Conservation (phyloP, 2,888 invertebrate species). For the Lasioglossum pauxillum region DNA sequence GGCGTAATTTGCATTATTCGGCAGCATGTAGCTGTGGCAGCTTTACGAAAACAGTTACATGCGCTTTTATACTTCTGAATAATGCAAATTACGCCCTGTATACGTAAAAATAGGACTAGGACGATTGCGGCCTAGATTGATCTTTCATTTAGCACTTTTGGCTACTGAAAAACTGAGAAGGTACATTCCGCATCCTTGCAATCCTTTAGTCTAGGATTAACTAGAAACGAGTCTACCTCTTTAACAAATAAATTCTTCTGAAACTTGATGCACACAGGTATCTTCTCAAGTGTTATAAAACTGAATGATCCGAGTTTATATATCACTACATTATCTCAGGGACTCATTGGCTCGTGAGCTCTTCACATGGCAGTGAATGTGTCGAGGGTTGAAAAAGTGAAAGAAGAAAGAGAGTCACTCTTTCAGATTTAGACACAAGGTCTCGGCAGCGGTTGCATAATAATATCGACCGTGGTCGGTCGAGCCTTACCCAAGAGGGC, state of each 20-base stretch:
- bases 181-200: no score
- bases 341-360: background rate
- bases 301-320: background rate
- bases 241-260: background rate
- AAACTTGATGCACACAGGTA: background rate
- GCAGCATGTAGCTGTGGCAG: no score
- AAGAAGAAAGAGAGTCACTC: background rate
- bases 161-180: no score
- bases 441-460: conserved; percentile 33
- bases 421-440: conserved; percentile 7
- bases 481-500: conserved; percentile 87
- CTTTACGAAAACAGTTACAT: no score
- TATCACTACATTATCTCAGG: background rate
- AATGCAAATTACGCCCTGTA: no score
- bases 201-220: no score
- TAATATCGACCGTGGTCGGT: conserved; percentile 33
- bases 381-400: conserved; percentile 10
- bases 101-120: no score
- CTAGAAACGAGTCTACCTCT: no score
- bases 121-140: no score
- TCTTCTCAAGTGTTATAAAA: background rate
- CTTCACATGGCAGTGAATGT: background rate
- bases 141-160: no score
- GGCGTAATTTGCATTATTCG: no score
- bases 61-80: no score